Evolutionary conservation across 2,888 invertebrate genomes (phyloP).

Genomic region (Drosophila dives): DNA sequence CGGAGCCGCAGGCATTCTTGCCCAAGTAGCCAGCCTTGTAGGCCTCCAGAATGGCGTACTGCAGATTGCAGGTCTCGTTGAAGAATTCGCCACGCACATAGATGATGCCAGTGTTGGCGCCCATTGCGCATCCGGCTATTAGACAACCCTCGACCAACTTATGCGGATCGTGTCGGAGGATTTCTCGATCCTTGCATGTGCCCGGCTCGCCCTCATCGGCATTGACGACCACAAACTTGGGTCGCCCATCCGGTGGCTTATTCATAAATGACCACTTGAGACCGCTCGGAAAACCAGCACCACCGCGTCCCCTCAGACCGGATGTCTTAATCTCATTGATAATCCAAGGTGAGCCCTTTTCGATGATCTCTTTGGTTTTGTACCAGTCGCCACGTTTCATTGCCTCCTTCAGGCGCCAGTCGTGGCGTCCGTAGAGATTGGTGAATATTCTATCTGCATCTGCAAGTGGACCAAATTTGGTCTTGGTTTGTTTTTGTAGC

Average conservation of each 20-base stretch:
- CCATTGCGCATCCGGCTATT: conserved; percentile 96
- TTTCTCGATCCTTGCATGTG: conserved; percentile 99
- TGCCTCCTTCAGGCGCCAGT: conserved; percentile 97
- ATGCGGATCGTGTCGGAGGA: conserved; percentile 99
- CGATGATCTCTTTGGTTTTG: conserved; percentile 96
- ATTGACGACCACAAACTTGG: conserved; percentile 98
- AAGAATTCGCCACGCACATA: conserved; percentile 99
- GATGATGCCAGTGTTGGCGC: conserved; percentile 97
- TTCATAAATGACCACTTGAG: conserved; percentile 99
- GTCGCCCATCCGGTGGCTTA: conserved; percentile 96
- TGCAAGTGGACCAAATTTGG: conserved; percentile 87
- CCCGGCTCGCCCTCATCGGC: conserved; percentile 99
- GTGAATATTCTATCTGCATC: conserved; percentile 98
- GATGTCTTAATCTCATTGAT: conserved; percentile 97
- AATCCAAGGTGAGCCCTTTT: conserved; percentile 98
- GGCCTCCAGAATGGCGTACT: conserved; percentile 92
- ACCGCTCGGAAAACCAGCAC: conserved; percentile 99
- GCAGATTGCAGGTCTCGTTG: conserved; percentile 98
- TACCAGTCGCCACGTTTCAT: conserved; percentile 97
- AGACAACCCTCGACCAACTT: conserved; percentile 97
- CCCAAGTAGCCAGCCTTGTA: conserved; percentile 97
- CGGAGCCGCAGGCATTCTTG: conserved; percentile 86
- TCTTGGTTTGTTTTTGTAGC: conserved; percentile 83
- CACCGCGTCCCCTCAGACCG: conserved; percentile 97
- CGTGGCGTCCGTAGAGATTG: conserved; percentile 98